phyloP scores from a whole-genome alignment of 2,888 invertebrate species.

The Zygaena filipendulae region DNA sequence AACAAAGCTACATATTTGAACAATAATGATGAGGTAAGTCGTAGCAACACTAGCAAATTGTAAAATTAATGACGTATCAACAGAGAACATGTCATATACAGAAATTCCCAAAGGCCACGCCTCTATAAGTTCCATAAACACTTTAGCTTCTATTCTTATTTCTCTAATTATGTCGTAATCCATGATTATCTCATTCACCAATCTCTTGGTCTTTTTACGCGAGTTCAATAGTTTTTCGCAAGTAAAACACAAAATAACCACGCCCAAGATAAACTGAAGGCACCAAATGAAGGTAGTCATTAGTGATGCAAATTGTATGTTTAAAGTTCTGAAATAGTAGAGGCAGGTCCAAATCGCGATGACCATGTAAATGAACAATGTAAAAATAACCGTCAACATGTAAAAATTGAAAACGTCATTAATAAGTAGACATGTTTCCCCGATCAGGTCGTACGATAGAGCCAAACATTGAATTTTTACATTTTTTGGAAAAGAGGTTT shows the following conservation, averaged over 20 bases:
- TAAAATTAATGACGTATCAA: background rate
- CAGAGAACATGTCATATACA: background rate
- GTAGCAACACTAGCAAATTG: background rate
- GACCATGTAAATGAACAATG: background rate
- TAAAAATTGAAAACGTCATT: background rate
- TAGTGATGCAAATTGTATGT: background rate
- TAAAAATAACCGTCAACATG: background rate
- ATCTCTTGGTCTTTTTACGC: background rate
- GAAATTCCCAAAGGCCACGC: background rate
- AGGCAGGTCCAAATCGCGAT: background rate
- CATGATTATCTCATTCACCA: background rate
- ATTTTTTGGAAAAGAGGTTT: no score
- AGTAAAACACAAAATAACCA: background rate
- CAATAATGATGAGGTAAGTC: background rate
- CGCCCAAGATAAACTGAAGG: background rate
- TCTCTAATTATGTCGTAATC: background rate
- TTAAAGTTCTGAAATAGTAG: background rate
- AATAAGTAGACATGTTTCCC: background rate
- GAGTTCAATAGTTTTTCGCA: background rate
- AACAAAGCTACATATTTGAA: background rate
- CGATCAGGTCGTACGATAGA: background rate
- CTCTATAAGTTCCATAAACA: background rate
- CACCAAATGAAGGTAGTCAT: background rate
- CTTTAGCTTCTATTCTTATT: background rate
- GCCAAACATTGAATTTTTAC: background rate